These are phyloP conservation scores for Pristiophorus japonicus DNA, from an alignment of 2,113 vertebrate species.

Conservation along the genomic window DNA sequence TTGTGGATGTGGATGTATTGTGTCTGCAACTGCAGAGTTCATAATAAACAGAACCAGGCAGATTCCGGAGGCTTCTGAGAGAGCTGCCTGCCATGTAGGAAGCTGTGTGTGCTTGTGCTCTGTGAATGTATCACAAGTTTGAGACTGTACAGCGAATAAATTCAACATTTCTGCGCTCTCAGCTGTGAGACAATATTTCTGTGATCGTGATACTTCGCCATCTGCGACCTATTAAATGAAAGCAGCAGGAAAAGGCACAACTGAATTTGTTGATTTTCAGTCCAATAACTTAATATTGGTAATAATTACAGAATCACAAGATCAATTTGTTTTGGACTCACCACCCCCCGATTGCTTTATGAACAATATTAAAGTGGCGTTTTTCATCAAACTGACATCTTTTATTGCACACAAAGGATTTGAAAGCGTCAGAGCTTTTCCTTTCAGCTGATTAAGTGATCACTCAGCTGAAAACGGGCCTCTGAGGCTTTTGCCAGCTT, in stretches of 20 bases:
- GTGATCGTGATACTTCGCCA: not conserved
- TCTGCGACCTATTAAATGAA: not conserved
- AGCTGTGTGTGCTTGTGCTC: too few species aligned
- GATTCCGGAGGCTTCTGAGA: too few species aligned
- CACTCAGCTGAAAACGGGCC: not conserved
- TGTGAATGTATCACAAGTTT: too few species aligned
- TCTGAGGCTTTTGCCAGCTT: not conserved
- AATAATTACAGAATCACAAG: not conserved
- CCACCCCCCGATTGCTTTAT: not conserved
- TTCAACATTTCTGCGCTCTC: not conserved
- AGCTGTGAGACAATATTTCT: not conserved
- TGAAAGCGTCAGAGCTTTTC: not conserved
- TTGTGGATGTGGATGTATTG: too few species aligned
- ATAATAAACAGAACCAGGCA: too few species aligned
- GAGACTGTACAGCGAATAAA: not conserved
- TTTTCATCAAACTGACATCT: slow-evolving; percentile 4
- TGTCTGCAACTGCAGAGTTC: too few species aligned
- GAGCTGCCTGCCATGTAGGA: too few species aligned
- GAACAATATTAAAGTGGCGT: not conserved
- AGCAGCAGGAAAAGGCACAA: not conserved
- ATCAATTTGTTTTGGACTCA: not conserved
- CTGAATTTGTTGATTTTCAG: not conserved
- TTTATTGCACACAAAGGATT: slow-evolving; percentile 26
- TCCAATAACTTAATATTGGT: slow-evolving; percentile 1
- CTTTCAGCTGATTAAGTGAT: not conserved